These are phyloP conservation scores for Caenorhabditis inopinata DNA, from an alignment of 1,140 invertebrate species.

Conservation along the genomic window DNA sequence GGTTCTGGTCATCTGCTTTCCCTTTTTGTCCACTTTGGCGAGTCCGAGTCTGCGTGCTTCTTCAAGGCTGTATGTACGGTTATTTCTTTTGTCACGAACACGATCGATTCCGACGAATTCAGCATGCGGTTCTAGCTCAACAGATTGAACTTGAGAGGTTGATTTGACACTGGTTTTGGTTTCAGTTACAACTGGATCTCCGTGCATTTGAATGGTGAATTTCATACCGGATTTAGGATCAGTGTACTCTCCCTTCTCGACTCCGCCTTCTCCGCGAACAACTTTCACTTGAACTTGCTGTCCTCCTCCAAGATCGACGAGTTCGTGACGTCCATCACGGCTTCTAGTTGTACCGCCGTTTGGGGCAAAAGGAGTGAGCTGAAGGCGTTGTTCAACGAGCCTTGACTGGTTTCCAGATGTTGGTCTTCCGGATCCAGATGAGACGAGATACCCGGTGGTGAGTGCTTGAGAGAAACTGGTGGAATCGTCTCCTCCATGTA, in stretches of 20 bases:
- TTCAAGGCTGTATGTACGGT: slow-evolving; percentile 58
- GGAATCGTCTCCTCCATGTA: slow-evolving; percentile 73
- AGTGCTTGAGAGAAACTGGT: slow-evolving; percentile 76
- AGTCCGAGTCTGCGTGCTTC: slow-evolving; percentile 64
- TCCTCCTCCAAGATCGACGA: slow-evolving; percentile 53
- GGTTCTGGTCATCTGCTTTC: slow-evolving; percentile 61
- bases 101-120: slow-evolving; percentile 66
- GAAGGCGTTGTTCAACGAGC: slow-evolving; percentile 61
- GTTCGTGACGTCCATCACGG: slow-evolving; percentile 48
- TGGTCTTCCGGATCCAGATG: slow-evolving; percentile 70
- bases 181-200: slow-evolving; percentile 61
- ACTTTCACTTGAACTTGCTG: slow-evolving; percentile 55
- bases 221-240: slow-evolving; percentile 57
- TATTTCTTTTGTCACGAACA: slow-evolving; percentile 60
- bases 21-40: slow-evolving; percentile 65
- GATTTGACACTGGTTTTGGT: slow-evolving; percentile 65
- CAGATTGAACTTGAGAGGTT: slow-evolving; percentile 63
- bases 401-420: slow-evolving; percentile 17
- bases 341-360: not conserved
- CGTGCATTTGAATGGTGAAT: slow-evolving; percentile 53
- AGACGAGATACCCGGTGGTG: slow-evolving; percentile 75
- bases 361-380: slow-evolving; percentile 59
- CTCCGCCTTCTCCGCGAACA: slow-evolving; percentile 47
- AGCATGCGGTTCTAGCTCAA: slow-evolving; percentile 65
- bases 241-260: slow-evolving; percentile 64